phyloP scores from a whole-genome alignment of 2,113 vertebrate genomes.

The Calidris pugnax region DNA sequence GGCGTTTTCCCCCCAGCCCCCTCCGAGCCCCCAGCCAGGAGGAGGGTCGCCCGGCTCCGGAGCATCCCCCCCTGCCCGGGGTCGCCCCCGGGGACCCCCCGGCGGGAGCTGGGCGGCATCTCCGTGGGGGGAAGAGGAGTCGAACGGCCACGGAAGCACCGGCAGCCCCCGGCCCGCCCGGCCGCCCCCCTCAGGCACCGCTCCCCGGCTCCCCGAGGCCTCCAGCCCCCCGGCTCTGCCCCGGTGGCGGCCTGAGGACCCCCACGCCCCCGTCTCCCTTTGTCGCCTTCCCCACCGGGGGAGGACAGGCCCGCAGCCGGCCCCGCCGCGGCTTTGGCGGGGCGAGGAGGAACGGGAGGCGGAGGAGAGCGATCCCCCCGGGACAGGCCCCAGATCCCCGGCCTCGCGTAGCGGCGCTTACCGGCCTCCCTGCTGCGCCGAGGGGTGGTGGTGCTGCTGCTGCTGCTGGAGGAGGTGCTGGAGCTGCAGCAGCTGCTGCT shows the following conservation, averaged over 20 bases:
- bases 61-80: neutral
- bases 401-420: conserved; percentile 76
- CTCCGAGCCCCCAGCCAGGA: neutral
- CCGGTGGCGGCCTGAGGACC: neutral
- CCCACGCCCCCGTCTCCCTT: neutral
- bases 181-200: neutral
- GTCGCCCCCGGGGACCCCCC: neutral
- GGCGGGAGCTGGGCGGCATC: no score
- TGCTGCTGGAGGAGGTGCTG: conserved; percentile 88
- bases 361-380: neutral
- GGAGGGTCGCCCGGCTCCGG: neutral
- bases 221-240: neutral
- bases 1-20: neutral
- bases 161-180: neutral
- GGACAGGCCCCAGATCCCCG: conserved; percentile 68
- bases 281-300: neutral
- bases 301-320: neutral
- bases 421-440: conserved; percentile 79
- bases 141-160: no score
- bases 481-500: conserved; percentile 85
- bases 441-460: conserved; percentile 74
- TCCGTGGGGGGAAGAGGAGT: neutral
- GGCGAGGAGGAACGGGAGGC: neutral
- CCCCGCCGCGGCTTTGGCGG: neutral
- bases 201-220: neutral